Base-by-base conservation (phyloP, 2,888 invertebrate genomes). In the Clanis bilineata region DNA sequence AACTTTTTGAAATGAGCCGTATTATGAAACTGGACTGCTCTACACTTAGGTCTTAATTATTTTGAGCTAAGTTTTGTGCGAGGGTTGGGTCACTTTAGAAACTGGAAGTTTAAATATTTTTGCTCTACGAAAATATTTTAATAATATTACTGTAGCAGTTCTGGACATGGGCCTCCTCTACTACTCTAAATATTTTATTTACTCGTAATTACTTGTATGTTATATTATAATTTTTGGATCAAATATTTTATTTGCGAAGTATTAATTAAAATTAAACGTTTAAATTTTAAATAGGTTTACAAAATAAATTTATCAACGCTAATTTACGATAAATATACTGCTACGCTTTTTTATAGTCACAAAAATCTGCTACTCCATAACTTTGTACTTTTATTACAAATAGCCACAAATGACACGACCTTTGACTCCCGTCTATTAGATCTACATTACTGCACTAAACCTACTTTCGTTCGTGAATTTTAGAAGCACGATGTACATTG, bases 401-500 rank as follows among this genome's bases (percentile, higher is more conserved):
- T 18, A 15, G 9, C 56, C 51, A 41, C 28, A 61, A 43, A 39
- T 58, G 51, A 51, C 32, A 21, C 32, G 51, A 51, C 32, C 21
- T 38, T 43, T 57, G 51, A 43, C 45, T 41, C 38, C 10, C 38
- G 45, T 25, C 32, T 32, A 32, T 51, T 51, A 51, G 32, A 32
- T 51, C 32, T 32, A 51, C 51, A 51, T 51, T 51, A 32, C 32
- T 18, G 28, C 32, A 51, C 10, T 28, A 28, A 32, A 15, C 7
- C 32, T 18, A 51, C 51, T 51, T 51, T 32, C 28, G 10, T 15
- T 51, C 32, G 51, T 51, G 28, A 51, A 51, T 51, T 51, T 51
- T 32, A 32, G 67, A 72, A 69, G 72, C 76, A 66, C 56, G 60
- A 69, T 68, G 65, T 68, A 74, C 73, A 74, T 71, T 62, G 71